These are phyloP conservation scores for Boulengeromyrus knoepffleri DNA, from an alignment of 2,113 vertebrate genomes.

Conservation along the genomic window DNA sequence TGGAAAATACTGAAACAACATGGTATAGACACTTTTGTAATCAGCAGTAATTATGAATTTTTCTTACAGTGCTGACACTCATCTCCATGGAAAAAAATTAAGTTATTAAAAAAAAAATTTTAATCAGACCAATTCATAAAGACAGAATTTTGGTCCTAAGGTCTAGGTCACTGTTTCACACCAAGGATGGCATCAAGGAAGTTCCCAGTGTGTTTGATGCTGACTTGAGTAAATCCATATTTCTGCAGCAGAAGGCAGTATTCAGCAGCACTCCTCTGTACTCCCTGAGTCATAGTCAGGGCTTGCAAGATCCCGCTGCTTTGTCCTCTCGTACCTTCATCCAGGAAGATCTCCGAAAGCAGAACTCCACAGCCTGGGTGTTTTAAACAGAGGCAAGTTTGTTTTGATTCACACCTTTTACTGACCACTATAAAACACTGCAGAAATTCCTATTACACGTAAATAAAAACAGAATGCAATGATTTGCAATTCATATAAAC, in stretches of 20 bases:
- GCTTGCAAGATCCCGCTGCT: slow-evolving; percentile 69
- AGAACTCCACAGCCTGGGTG: slow-evolving; percentile 69
- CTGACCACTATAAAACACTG: not conserved
- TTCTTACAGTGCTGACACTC: not conserved
- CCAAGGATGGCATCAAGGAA: slow-evolving; percentile 71
- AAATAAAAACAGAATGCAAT: too few species aligned
- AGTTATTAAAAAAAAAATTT: not conserved
- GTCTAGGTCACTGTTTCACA: slow-evolving; percentile 52
- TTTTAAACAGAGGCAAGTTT: not conserved
- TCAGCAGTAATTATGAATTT: not conserved
- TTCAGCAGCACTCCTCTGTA: slow-evolving; percentile 67
- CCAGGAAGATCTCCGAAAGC: slow-evolving; percentile 75
- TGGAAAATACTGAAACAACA: not conserved
- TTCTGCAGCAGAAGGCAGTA: slow-evolving; percentile 68
- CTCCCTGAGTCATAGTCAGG: slow-evolving; percentile 74
- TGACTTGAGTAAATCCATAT: slow-evolving; percentile 57
- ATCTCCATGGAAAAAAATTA: not conserved
- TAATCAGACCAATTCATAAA: not conserved
- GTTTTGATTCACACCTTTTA: not conserved
- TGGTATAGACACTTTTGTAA: not conserved
- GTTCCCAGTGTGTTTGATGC: slow-evolving; percentile 61
- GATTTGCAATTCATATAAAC: too few species aligned
- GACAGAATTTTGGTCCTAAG: not conserved
- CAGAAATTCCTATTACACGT: not conserved
- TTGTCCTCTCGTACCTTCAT: slow-evolving; percentile 58